Evolutionary conservation across 2,113 vertebrate genomes (phyloP), one percentile per base, ranked within the genome.

Genomic region (Solenodon paradoxus): DNA sequence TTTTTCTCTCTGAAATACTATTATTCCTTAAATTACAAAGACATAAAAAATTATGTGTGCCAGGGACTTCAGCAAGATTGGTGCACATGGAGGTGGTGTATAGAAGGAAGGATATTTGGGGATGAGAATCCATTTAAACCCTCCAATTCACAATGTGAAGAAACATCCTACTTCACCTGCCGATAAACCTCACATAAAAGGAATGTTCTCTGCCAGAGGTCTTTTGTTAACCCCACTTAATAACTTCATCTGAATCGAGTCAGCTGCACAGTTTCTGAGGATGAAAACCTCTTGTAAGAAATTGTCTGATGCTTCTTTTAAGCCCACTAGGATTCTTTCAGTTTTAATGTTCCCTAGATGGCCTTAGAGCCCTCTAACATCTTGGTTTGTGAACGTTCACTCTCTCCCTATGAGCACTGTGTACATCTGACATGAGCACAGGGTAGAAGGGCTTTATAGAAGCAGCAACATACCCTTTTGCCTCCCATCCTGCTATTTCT

Each of bases 51-150:
- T 32, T 51, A n/a, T 32, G 2, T 86, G 1, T 64, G 12, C 32
- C 64, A 61, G 19, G 17, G 11, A 26, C 35, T 83, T 59, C 35
- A 68, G 61, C 1, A 51, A 61, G 6, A 32, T 47, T 26, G 40
- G 9, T 24, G 6, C 22, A 13, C 26, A 16, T 22, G 10, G 9
- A 24, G 4, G 22, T 35, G 0, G 4, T n/a, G 1, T 49, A 0
- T 24, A 66, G 28, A 72, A 45, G 40, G 5, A 64, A 83, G 9
- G 4, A 81, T 5, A 57, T 61, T 63, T 83, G 16, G 22, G 2
- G 3, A 42, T n/a, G 16, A 42, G 9, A 68, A 12, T 30, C 20
- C 28, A 93, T 79, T 51, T 11, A 47, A 89, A 40, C 5, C 10
- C 22, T 93, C n/a, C 51, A 19, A 55, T 38, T 93, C 35, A 63